phyloP scores from a whole-genome alignment of 2,113 vertebrate species.

The Rissa tridactyla region DNA sequence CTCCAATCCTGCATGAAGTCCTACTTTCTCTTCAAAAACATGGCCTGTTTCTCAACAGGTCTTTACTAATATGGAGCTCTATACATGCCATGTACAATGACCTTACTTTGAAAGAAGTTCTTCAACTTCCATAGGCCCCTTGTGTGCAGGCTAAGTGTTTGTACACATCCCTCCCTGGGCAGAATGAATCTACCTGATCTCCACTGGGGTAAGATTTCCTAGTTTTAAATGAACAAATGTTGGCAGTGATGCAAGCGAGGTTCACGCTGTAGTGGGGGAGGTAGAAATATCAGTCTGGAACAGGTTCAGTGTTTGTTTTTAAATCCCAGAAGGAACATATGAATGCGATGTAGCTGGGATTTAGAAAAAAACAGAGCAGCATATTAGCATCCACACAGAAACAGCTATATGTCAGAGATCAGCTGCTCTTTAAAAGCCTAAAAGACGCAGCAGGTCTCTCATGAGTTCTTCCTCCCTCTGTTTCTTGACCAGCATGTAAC shows the following conservation, averaged over 20 bases:
- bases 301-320: slow-evolving; percentile 47
- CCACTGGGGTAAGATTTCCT: not conserved
- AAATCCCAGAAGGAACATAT: slow-evolving; percentile 26
- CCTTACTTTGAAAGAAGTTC: not conserved
- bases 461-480: not conserved
- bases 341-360: slow-evolving; percentile 1
- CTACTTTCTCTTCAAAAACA: not conserved
- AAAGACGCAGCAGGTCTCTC: slow-evolving; percentile 19
- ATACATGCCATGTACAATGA: not conserved
- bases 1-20: not conserved
- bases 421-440: slow-evolving; percentile 37
- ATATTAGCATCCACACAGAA: slow-evolving; percentile 16
- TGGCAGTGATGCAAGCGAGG: slow-evolving; percentile 34
- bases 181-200: not conserved
- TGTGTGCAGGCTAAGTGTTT: not conserved
- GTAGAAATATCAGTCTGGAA: slow-evolving; percentile 34
- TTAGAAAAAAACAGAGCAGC: not conserved
- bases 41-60: not conserved
- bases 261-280: not conserved
- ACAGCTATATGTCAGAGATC: slow-evolving; percentile 28
- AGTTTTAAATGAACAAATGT: slow-evolving; percentile 36
- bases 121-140: not conserved
- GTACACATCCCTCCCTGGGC: not conserved
- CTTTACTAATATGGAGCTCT: not conserved
- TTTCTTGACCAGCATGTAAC: not conserved